A percentile compares a stretch with the other conserved stretches of the same genome.
These are phyloP conservation scores for Diogma glabrata DNA, from an alignment of 2,888 invertebrate genomes.

Conservation along the genomic window DNA sequence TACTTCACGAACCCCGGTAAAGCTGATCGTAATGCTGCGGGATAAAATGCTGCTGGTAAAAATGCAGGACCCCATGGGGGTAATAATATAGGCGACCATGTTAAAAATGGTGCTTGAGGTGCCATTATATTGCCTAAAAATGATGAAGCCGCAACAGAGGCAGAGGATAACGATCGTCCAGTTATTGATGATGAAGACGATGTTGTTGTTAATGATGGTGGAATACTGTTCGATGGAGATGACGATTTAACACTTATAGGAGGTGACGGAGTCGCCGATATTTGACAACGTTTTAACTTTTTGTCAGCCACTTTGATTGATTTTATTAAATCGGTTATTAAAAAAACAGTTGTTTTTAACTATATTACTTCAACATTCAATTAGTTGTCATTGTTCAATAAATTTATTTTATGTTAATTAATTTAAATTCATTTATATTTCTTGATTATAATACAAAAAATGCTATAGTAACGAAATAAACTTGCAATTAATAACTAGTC, in stretches of 20 bases:
- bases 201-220: not conserved
- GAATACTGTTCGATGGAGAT: not conserved
- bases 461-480: too few relatives aligned
- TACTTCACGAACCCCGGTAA: constrained; percentile 65
- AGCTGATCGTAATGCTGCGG: constrained; percentile 57
- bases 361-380: too few relatives aligned
- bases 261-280: constrained; percentile 6
- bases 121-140: constrained; percentile 33
- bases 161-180: too few relatives aligned
- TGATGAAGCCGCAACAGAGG: constrained; percentile 14
- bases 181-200: not conserved
- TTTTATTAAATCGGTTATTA: too few relatives aligned
- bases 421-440: too few relatives aligned
- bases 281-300: constrained; percentile 9
- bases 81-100: constrained; percentile 63
- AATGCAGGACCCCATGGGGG: constrained; percentile 66
- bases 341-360: too few relatives aligned
- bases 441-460: too few relatives aligned
- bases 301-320: constrained; percentile 9
- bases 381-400: too few relatives aligned
- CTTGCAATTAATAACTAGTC: too few relatives aligned
- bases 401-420: too few relatives aligned
- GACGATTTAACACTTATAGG: not conserved
- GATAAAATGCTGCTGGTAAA: constrained; percentile 56
- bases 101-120: constrained; percentile 52